These are phyloP conservation scores for Porites evermanni DNA, from an alignment of 92 coral and sea anemone species.

Conservation along the genomic window DNA sequence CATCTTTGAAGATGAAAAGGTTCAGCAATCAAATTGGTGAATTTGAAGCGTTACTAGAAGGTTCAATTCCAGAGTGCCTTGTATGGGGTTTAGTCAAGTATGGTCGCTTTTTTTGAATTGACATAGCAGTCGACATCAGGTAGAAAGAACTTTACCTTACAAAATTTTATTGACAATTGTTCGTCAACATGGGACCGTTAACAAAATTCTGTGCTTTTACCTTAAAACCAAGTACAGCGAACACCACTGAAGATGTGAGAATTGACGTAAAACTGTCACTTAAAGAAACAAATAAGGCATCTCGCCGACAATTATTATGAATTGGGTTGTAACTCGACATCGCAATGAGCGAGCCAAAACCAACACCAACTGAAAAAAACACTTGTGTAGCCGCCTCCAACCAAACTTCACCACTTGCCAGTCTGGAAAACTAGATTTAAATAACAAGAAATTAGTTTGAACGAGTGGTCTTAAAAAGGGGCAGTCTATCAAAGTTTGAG, in stretches of 20 bases:
- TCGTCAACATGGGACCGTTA: neutral
- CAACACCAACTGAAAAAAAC: constrained; percentile 91
- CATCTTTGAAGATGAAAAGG: no score
- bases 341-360: constrained; percentile 89
- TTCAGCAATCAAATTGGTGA: no score
- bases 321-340: constrained; percentile 93
- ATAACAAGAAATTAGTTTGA: no score
- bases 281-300: constrained; percentile 84
- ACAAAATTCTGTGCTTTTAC: constrained; percentile 16
- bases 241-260: constrained; percentile 84
- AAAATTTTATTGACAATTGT: no score
- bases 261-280: constrained; percentile 87
- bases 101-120: no score
- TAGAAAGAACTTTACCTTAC: no score
- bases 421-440: constrained; percentile 61
- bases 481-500: neutral
- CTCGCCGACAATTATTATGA: constrained; percentile 89
- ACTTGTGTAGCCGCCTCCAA: constrained; percentile 95
- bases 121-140: no score
- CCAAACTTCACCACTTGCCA: constrained; percentile 79
- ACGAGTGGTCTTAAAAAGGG: neutral
- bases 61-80: no score
- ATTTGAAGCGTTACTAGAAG: no score
- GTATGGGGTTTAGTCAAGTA: no score
- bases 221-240: constrained; percentile 95